Percentiles rank a stretch among this genome's conserved stretches.
phyloP scores from a whole-genome alignment of 2,113 vertebrate genomes.

The Capricornis sumatraensis region DNA sequence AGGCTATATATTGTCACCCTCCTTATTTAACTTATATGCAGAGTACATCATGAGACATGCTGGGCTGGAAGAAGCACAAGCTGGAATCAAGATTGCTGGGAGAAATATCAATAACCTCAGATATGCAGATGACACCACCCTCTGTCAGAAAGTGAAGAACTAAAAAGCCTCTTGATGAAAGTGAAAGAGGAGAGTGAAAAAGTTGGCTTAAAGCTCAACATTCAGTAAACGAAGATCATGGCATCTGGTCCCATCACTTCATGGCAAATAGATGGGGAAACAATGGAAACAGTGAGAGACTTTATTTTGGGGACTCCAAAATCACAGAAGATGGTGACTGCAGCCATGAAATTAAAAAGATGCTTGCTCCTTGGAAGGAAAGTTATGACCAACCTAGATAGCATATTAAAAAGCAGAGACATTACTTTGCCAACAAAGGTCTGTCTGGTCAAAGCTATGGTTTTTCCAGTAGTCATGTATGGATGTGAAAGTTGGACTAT shows the following conservation, averaged over 20 bases:
- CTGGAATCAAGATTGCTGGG: neutral
- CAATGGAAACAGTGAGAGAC: neutral
- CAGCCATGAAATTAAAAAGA: neutral
- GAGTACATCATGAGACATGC: neutral
- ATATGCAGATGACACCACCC: neutral
- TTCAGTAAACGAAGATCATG: neutral
- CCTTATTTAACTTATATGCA: neutral
- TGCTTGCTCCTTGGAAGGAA: neutral
- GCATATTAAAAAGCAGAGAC: neutral
- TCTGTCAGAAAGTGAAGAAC: neutral
- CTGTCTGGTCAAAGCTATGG: neutral
- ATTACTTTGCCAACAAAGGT: neutral
- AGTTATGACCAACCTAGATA: neutral
- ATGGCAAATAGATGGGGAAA: neutral
- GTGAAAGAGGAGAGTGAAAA: neutral
- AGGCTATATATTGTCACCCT: neutral
- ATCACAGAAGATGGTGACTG: neutral
- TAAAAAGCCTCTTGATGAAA: neutral
- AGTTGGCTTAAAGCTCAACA: neutral
- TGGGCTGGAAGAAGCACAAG: neutral
- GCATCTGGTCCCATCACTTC: neutral
- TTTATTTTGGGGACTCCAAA: neutral
- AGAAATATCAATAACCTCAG: neutral
- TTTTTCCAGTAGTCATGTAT: neutral
- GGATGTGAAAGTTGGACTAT: neutral